phyloP scores from a whole-genome alignment of 2,888 invertebrate species.

The Melanchra persicariae region DNA sequence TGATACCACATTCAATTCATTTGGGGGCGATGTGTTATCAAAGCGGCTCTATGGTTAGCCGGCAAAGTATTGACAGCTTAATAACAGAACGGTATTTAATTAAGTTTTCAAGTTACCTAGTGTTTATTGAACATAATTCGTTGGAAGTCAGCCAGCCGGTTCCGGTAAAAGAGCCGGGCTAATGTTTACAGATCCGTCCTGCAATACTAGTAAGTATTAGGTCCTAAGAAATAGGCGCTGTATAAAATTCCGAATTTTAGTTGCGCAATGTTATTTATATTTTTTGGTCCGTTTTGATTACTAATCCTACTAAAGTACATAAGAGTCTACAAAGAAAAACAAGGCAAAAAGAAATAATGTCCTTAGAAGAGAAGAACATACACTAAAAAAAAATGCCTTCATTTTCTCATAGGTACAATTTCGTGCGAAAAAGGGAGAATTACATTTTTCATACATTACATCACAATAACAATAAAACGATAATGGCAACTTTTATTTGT shows the following conservation, averaged over 20 bases:
- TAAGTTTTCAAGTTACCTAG: slow-evolving; percentile 50
- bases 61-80: slow-evolving; percentile 51
- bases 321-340: slow-evolving; percentile 31
- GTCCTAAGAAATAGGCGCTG: slow-evolving; percentile 11
- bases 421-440: slow-evolving; percentile 62
- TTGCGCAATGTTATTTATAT: slow-evolving; percentile 7
- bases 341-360: slow-evolving; percentile 50
- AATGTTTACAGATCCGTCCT: slow-evolving; percentile 43
- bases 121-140: slow-evolving; percentile 62
- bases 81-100: slow-evolving; percentile 58
- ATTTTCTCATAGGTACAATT: slow-evolving; percentile 69
- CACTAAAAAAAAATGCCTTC: slow-evolving; percentile 64
- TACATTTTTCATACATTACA: slow-evolving; percentile 70
- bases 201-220: slow-evolving; percentile 5
- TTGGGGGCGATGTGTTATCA: slow-evolving; percentile 39
- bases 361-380: slow-evolving; percentile 56
- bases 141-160: slow-evolving; percentile 61
- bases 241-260: slow-evolving; percentile 3
- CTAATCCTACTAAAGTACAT: neutral
- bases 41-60: slow-evolving; percentile 9
- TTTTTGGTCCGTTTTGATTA: slow-evolving; percentile 43
- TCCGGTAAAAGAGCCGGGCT: slow-evolving; percentile 24
- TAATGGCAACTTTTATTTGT: slow-evolving; percentile 66
- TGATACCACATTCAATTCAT: slow-evolving; percentile 26
- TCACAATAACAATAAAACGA: slow-evolving; percentile 70